Base-by-base conservation (phyloP, 1,140 invertebrate species). In the Polypedilum vanderplanki region DNA sequence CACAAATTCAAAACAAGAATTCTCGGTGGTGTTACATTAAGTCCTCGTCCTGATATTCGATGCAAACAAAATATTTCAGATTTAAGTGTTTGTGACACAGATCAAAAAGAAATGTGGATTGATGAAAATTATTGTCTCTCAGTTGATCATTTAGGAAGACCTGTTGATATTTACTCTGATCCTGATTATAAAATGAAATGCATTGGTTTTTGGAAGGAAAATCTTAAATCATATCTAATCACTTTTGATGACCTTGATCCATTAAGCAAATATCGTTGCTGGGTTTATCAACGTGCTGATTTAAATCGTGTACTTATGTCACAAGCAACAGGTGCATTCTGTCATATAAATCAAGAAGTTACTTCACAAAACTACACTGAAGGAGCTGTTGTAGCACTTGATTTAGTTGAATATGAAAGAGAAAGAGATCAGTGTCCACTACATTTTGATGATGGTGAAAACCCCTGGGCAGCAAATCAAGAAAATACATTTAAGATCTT, bases 141-240 rank as follows among this genome's bases (percentile, higher is more conserved):
- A n/a, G 95, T 98, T 3, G 96, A 98, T 85, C 90, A 98, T 84
- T 88, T 94, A 78, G 96, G 95, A 75, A 86, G 92, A 79, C 96
- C 96, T 7, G 90, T 97, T 40, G 96, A 96, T 84, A 96, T 96
- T 81, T 96, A 96, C 87, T 95, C 93, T 87, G 93, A 96, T 79
- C 94, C 96, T 12, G 97, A 99, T 87, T 97, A 98, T 79, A 91
- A 90, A 80, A 92, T 99, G 90, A 95, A 96, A 80, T 99, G 97
- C 82, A 96, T 98, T 79, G 97, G 96, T 1, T 98, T 90, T 83
- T 98, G 95, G 94, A 97, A 98, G 83, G 97, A 99, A 82, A 98
- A 98, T 87, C 86, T 98, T 0, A 96, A 94, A 82, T 98, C 96
- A 0, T 98, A 98, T 85, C 83, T 99, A 1, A 95, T 98, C 76